These are phyloP conservation scores for Balanococcus diminutus DNA, from an alignment of 2,888 invertebrate genomes.

Conservation along the genomic window DNA sequence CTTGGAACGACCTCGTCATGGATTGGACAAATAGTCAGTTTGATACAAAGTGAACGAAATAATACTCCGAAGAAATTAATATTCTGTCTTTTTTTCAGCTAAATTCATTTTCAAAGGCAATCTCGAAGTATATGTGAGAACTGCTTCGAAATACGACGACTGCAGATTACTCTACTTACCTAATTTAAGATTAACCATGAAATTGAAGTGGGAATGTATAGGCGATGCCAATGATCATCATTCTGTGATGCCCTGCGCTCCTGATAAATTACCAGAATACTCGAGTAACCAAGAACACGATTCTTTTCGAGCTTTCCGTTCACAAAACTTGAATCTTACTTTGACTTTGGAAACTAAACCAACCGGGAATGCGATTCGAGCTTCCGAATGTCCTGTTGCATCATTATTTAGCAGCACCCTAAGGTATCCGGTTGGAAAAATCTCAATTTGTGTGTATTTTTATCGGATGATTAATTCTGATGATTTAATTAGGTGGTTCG, in stretches of 20 bases:
- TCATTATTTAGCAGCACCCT: constrained; percentile 91
- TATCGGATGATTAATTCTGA: neutral
- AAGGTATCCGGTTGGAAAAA: constrained; percentile 62
- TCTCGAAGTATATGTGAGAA: constrained; percentile 91
- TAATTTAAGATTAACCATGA: constrained; percentile 80
- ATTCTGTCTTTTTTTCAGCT: constrained; percentile 63
- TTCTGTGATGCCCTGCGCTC: constrained; percentile 92
- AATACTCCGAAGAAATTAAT: neutral
- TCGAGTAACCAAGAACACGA: constrained; percentile 96
- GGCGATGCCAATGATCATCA: constrained; percentile 97
- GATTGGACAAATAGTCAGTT: constrained; percentile 90
- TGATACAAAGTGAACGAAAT: constrained; percentile 56
- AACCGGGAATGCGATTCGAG: constrained; percentile 64
- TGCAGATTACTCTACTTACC: constrained; percentile 92
- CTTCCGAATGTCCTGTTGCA: constrained; percentile 71
- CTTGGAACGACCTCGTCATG: constrained; percentile 90
- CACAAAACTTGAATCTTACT: constrained; percentile 80
- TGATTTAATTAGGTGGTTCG: constrained; percentile 76
- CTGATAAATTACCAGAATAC: constrained; percentile 94
- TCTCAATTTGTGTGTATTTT: neutral
- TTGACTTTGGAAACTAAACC: constrained; percentile 78
- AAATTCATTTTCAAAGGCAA: constrained; percentile 91
- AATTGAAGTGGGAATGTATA: constrained; percentile 87
- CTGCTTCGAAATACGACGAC: constrained; percentile 98
- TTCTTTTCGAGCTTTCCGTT: constrained; percentile 92